Percentiles rank a stretch among this genome's conserved stretches.
These are phyloP conservation scores for Ips nitidus DNA, from an alignment of 1,140 invertebrate species.

Conservation along the genomic window DNA sequence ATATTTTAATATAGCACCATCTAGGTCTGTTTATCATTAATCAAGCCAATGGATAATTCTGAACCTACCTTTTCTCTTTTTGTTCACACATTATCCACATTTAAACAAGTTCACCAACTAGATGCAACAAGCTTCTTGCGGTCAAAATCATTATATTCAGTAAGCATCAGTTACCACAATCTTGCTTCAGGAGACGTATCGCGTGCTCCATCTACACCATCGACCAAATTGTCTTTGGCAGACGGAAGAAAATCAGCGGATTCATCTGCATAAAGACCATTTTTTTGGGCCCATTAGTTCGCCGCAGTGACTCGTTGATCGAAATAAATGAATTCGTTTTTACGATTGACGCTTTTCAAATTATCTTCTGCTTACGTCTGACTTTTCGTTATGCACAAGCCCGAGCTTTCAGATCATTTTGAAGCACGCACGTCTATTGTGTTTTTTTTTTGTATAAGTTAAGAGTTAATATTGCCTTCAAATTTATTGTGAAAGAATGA, in stretches of 20 bases:
- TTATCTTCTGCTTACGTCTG: not conserved
- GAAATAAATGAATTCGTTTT: slow-evolving; percentile 25
- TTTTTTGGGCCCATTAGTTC: slow-evolving; percentile 22
- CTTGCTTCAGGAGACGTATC: slow-evolving; percentile 10
- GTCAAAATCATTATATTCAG: not conserved
- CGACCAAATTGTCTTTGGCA: slow-evolving; percentile 15
- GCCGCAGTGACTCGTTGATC: slow-evolving; percentile 18
- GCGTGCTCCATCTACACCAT: slow-evolving; percentile 23
- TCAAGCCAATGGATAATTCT: too few species aligned
- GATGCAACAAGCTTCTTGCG: not conserved
- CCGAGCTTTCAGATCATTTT: too few species aligned
- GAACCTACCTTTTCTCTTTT: too few species aligned
- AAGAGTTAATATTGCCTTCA: too few species aligned
- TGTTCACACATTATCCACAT: too few species aligned
- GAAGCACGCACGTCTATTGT: too few species aligned
- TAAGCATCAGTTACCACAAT: not conserved
- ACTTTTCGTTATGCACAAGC: too few species aligned
- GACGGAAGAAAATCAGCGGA: slow-evolving; percentile 7
- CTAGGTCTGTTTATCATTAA: too few species aligned
- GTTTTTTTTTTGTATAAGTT: too few species aligned
- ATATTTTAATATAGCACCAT: not conserved
- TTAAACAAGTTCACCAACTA: not conserved
- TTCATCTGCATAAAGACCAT: slow-evolving; percentile 26
- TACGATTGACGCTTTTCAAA: slow-evolving; percentile 8
- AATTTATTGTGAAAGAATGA: too few species aligned